phyloP scores from a whole-genome alignment of 23 tunicate genomes.

The Corella eumyota region DNA sequence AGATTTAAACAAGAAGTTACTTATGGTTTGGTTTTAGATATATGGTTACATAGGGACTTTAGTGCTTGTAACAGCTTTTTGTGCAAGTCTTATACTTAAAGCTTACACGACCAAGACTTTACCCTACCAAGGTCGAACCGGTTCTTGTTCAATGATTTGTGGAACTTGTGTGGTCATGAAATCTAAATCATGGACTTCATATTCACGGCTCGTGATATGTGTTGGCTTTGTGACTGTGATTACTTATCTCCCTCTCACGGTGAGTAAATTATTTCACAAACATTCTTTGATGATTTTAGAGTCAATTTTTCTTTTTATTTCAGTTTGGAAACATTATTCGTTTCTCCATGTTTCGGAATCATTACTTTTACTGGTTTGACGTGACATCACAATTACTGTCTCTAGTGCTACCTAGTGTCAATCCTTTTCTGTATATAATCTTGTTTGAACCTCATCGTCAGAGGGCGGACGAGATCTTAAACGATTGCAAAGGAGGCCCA shows the following conservation, averaged over 20 bases:
- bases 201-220: constrained; percentile 9
- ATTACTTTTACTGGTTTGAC: constrained; percentile 6
- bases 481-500: neutral
- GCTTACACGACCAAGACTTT: too few species aligned
- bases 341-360: neutral
- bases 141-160: neutral
- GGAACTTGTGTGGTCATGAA: constrained; percentile 1
- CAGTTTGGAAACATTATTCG: constrained; percentile 12
- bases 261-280: neutral
- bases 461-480: neutral
- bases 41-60: too few species aligned
- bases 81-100: too few species aligned
- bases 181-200: constrained; percentile 5
- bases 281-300: neutral
- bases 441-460: constrained; percentile 4
- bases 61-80: too few species aligned
- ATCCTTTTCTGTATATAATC: constrained; percentile 1
- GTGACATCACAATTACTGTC: neutral
- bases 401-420: constrained; percentile 2
- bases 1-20: too few species aligned
- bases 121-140: too few species aligned
- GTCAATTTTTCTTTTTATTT: neutral
- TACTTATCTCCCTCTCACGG: constrained; percentile 13
- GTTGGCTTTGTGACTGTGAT: constrained; percentile 1
- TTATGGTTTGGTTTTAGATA: too few species aligned